Evolutionary conservation across 2,797 vertebrate species (phyloP).

Genomic region (Protonibea diacanthus): DNA sequence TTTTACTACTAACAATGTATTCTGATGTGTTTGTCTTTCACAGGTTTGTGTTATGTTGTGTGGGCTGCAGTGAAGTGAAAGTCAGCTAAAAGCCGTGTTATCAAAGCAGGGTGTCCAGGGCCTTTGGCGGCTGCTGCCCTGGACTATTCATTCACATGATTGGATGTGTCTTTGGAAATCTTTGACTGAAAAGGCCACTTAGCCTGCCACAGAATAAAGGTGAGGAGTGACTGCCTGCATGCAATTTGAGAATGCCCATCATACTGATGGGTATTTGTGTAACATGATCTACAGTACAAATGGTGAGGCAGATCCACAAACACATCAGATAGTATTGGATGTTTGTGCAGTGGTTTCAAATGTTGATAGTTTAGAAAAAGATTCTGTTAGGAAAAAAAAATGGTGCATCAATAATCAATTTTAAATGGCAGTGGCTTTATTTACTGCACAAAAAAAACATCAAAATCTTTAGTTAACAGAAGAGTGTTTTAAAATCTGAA

Average conservation of each 20-base stretch:
- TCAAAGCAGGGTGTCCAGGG: slow-evolving; percentile 10
- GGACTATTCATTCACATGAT: slow-evolving; percentile 49
- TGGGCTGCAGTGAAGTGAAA: slow-evolving; percentile 10
- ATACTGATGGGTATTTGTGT: slow-evolving; percentile 38
- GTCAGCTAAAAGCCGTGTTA: not conserved
- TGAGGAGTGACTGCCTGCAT: slow-evolving; percentile 40
- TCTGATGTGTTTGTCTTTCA: slow-evolving; percentile 6
- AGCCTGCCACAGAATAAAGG: slow-evolving; percentile 42
- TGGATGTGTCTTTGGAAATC: slow-evolving; percentile 54
- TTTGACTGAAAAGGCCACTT: slow-evolving; percentile 63
- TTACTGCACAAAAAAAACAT: not conserved
- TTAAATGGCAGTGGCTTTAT: not conserved
- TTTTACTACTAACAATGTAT: not conserved
- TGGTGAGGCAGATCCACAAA: slow-evolving; percentile 14
- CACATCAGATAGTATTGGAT: not conserved
- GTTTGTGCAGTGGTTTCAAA: slow-evolving; percentile 14
- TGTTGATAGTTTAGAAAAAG: not conserved
- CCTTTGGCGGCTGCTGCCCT: slow-evolving; percentile 23
- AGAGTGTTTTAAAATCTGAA: slow-evolving; percentile 27
- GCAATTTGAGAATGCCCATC: slow-evolving; percentile 47
- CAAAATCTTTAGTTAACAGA: not conserved
- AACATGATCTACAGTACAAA: slow-evolving; percentile 40
- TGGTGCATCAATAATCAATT: not conserved
- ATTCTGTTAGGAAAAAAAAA: not conserved
- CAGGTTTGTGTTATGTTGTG: slow-evolving; percentile 2